phyloP scores from a whole-genome alignment of 2,113 vertebrate species.

The Ailuropoda melanoleuca region DNA sequence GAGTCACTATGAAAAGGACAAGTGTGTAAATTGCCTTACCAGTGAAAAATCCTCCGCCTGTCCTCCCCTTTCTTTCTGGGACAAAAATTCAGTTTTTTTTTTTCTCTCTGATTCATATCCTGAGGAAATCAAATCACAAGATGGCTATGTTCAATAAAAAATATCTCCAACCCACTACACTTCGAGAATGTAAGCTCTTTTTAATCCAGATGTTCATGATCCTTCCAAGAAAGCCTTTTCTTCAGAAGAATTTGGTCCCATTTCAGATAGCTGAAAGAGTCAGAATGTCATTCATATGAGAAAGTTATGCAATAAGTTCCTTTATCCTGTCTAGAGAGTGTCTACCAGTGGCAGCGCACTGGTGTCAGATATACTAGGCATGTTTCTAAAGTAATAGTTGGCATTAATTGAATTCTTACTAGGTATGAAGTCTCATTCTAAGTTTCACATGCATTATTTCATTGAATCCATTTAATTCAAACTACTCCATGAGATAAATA shows the following conservation, averaged over 20 bases:
- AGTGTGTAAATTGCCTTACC: conserved; percentile 83
- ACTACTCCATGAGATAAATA: not conserved
- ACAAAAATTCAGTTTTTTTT: conserved; percentile 79
- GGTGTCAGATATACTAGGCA: too few species aligned
- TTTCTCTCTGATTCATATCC: conserved; percentile 86
- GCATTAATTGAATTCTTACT: not conserved
- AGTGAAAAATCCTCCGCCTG: conserved; percentile 75
- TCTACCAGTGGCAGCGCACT: not conserved
- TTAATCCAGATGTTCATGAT: conserved; percentile 74
- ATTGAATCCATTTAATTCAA: not conserved
- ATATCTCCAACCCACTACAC: conserved; percentile 74
- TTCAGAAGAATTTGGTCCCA: not conserved
- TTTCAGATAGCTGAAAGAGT: not conserved
- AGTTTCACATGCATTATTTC: not conserved
- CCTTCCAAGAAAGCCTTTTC: conserved; percentile 67
- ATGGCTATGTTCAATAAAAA: conserved; percentile 81
- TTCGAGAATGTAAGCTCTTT: conserved; percentile 74
- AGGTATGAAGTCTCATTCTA: not conserved
- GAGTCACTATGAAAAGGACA: conserved; percentile 82
- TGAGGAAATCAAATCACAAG: conserved; percentile 82
- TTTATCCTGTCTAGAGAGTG: not conserved
- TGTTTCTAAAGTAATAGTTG: not conserved
- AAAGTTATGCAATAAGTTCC: not conserved
- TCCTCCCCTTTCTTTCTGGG: conserved; percentile 72
- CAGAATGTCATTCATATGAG: not conserved